A percentile compares a stretch with the other conserved stretches of the same genome.
phyloP scores from a whole-genome alignment of 2,113 vertebrate genomes.

The Burhinus oedicnemus region DNA sequence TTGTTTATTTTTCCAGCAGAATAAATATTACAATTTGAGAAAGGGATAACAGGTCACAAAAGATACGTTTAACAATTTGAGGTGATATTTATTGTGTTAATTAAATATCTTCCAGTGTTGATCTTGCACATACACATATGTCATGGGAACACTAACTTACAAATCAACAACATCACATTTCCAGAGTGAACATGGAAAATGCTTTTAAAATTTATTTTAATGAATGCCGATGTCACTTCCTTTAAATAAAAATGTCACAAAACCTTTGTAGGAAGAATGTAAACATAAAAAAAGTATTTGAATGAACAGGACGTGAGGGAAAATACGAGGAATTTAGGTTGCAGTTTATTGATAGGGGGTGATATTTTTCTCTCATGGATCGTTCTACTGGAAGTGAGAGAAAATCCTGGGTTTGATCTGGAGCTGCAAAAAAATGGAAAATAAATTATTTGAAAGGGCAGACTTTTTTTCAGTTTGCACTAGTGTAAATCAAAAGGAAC shows the following conservation, averaged over 20 bases:
- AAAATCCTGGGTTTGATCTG: background rate
- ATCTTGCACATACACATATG: background rate
- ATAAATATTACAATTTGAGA: background rate
- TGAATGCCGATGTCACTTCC: background rate
- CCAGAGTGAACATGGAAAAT: background rate
- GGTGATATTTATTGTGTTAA: conserved; percentile 1
- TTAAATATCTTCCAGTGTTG: background rate
- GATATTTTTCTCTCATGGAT: background rate
- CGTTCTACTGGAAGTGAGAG: background rate
- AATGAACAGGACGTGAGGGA: background rate
- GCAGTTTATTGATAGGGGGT: background rate
- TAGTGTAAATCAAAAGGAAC: background rate
- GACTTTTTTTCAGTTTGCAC: background rate
- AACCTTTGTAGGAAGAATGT: background rate
- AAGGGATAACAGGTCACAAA: background rate
- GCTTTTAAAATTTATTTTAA: background rate
- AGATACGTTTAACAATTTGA: background rate
- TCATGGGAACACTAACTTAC: background rate
- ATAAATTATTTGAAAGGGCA: background rate
- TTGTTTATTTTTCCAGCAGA: background rate
- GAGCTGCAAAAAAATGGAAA: background rate
- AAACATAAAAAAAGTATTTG: background rate
- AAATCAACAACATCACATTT: background rate
- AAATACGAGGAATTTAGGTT: background rate
- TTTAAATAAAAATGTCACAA: background rate